Conservation (phyloP, 92 coral and sea anemone genomes). For the Porites cylindrica region DNA sequence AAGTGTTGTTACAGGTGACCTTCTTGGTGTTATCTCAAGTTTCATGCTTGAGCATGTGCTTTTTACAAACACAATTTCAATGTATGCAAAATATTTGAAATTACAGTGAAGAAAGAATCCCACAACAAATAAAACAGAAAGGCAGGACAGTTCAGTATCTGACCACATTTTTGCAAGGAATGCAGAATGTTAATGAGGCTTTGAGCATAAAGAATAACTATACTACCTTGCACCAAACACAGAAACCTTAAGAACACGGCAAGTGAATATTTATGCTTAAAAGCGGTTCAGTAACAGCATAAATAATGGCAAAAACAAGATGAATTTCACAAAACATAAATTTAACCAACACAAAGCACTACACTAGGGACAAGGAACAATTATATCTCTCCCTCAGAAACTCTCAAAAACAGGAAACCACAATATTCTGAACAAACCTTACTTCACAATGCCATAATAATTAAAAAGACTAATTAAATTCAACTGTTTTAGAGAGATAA, state of each 20-base stretch:
- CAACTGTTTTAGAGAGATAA: constrained; percentile 14
- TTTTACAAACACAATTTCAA: background rate
- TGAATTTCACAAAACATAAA: background rate
- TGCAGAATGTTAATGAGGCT: constrained; percentile 2
- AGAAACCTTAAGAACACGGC: background rate
- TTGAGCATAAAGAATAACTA: constrained; percentile 5
- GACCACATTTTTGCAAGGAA: background rate
- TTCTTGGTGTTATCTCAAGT: background rate
- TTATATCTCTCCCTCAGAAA: background rate
- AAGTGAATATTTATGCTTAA: background rate
- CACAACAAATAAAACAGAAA: constrained; percentile 1
- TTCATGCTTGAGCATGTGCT: background rate
- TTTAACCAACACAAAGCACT: background rate
- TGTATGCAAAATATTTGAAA: constrained; percentile 19
- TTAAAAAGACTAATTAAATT: constrained; percentile 5
- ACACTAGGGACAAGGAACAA: background rate
- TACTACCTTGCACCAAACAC: background rate
- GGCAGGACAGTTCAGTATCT: background rate
- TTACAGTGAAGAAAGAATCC: background rate
- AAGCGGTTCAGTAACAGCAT: background rate
- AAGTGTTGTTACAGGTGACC: too few species aligned
- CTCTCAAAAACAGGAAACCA: constrained; percentile 27
- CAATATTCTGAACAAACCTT: background rate
- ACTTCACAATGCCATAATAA: constrained; percentile 1
- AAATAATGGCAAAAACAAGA: background rate